Evolutionary conservation across 2,888 invertebrate species (phyloP).

Genomic region (Laothoe populi): DNA sequence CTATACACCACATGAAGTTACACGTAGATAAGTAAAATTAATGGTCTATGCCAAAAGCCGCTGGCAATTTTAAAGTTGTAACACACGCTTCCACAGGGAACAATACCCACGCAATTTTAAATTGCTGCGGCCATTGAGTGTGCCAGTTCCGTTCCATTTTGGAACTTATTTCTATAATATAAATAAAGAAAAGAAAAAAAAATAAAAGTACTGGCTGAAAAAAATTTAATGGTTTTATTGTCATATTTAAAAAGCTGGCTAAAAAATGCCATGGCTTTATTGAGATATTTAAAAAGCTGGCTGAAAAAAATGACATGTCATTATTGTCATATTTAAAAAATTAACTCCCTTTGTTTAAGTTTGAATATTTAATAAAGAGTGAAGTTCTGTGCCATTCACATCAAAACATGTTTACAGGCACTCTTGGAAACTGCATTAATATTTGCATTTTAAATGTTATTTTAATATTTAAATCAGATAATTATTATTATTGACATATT

Average conservation of each 20-base stretch:
- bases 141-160: not conserved
- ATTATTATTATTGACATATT: conserved; percentile 15
- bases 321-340: too few species aligned
- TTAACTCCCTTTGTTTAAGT: too few species aligned
- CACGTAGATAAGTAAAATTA: conserved; percentile 30
- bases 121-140: conserved; percentile 34
- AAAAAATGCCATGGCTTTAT: too few species aligned
- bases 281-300: too few species aligned
- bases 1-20: conserved; percentile 28
- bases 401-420: conserved; percentile 5
- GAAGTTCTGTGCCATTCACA: not conserved
- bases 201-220: not conserved
- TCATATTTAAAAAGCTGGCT: too few species aligned
- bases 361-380: not conserved
- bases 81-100: conserved; percentile 32
- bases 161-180: not conserved
- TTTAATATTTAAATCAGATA: not conserved
- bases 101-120: conserved; percentile 42
- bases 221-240: too few species aligned
- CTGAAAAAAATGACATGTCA: too few species aligned
- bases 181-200: not conserved
- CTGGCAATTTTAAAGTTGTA: conserved; percentile 24
- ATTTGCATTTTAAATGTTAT: not conserved
- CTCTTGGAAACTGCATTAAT: not conserved
- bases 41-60: conserved; percentile 34